phyloP scores from a whole-genome alignment of 2,797 vertebrate species.

The Betta splendens region DNA sequence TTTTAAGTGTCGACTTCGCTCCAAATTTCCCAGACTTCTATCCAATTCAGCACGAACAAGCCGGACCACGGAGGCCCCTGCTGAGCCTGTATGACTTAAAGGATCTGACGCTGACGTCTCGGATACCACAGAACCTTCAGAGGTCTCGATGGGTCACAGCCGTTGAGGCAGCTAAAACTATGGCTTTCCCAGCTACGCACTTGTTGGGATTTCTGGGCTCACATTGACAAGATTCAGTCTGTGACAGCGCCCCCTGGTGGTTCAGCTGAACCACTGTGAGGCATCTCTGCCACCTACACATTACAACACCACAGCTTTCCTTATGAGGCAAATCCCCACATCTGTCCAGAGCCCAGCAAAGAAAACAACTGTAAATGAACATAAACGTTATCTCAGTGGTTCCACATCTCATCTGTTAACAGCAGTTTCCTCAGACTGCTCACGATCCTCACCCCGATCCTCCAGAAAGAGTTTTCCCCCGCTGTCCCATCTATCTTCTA shows the following conservation, averaged over 20 bases:
- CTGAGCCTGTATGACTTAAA: no score
- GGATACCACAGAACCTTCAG: no score
- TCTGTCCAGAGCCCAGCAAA: constrained; percentile 14
- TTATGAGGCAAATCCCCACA: constrained; percentile 1
- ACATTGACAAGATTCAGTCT: neutral
- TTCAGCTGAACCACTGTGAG: neutral
- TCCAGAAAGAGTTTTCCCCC: constrained; percentile 5
- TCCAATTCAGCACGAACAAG: no score
- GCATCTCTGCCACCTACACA: neutral
- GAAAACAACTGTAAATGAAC: constrained; percentile 25
- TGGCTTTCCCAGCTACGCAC: neutral
- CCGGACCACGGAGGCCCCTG: no score
- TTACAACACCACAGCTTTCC: constrained; percentile 3
- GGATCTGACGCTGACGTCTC: no score
- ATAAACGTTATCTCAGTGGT: constrained; percentile 6
- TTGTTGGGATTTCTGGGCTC: constrained; percentile 2
- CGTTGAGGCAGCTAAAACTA: no score
- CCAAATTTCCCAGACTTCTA: no score
- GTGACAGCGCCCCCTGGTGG: neutral
- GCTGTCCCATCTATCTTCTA: constrained; percentile 44
- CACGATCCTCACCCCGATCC: constrained; percentile 3
- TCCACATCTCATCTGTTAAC: constrained; percentile 12
- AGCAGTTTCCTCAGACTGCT: constrained; percentile 19
- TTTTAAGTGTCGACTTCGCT: no score
- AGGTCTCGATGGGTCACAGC: no score